A percentile compares a stretch with the other conserved stretches of the same genome.
Conservation (phyloP, 2,113 vertebrate species). For the Megaleporinus macrocephalus region DNA sequence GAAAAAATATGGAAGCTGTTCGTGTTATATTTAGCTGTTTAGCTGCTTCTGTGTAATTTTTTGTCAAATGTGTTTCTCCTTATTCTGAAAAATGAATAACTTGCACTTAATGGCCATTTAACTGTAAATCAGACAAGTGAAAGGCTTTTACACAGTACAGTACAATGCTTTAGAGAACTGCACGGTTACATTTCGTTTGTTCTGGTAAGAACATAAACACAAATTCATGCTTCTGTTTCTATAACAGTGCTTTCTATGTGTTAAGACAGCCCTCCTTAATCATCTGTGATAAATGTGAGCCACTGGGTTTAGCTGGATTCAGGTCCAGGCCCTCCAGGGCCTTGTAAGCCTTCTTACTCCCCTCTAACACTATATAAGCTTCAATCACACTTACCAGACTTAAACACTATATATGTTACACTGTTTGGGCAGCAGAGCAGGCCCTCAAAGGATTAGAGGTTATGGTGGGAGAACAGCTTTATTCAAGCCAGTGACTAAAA, state of each 20-base stretch:
- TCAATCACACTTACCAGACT: conserved; percentile 62
- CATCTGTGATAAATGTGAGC: conserved; percentile 22
- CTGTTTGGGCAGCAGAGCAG: conserved; percentile 42
- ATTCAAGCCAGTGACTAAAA: conserved; percentile 15
- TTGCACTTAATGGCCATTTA: no score
- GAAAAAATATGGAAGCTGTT: no score
- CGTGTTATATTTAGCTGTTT: no score
- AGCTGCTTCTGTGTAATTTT: no score
- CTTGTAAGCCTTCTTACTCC: conserved; percentile 52
- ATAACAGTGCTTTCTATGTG: not conserved
- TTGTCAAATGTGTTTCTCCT: no score
- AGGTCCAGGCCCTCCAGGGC: conserved; percentile 11
- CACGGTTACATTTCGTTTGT: no score
- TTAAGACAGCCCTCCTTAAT: not conserved
- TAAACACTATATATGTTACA: conserved; percentile 58
- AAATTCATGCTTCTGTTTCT: not conserved
- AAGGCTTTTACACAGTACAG: no score
- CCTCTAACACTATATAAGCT: conserved; percentile 55
- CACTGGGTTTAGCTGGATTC: conserved; percentile 40
- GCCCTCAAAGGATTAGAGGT: conserved; percentile 58
- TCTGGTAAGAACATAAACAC: not conserved
- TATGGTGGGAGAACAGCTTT: conserved; percentile 57
- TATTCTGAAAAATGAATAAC: no score
- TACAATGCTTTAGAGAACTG: no score
- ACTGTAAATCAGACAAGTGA: no score